Evolutionary conservation across 1,140 invertebrate species (phyloP).

Genomic region (Papilio xuthus): DNA sequence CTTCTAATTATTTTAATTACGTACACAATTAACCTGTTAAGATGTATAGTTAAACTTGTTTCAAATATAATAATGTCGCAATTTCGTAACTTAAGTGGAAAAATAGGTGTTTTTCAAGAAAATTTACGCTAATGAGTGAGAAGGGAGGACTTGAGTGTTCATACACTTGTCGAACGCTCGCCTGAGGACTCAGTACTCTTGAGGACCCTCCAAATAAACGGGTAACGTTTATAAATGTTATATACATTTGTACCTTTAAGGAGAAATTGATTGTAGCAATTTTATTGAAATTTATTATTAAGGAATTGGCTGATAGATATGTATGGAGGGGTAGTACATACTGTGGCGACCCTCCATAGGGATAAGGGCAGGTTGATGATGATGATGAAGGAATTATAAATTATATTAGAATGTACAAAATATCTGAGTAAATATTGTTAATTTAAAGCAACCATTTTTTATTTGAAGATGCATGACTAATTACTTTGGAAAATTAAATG

Average conservation of each 20-base stretch:
- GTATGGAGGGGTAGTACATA: too few relatives aligned
- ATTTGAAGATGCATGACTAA: too few relatives aligned
- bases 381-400: too few relatives aligned
- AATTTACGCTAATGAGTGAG: conserved; percentile 45
- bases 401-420: too few relatives aligned
- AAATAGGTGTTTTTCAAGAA: conserved; percentile 36
- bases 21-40: not conserved
- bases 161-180: conserved; percentile 46
- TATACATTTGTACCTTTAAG: not conserved
- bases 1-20: conserved; percentile 1
- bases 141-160: conserved; percentile 40
- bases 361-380: too few relatives aligned
- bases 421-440: too few relatives aligned
- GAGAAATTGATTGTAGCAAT: not conserved
- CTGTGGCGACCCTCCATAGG: too few relatives aligned
- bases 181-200: conserved; percentile 35
- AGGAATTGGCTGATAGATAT: too few relatives aligned
- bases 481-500: too few relatives aligned
- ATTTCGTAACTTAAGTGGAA: conserved; percentile 25
- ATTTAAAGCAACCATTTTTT: too few relatives aligned
- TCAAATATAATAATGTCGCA: conserved; percentile 7
- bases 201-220: conserved; percentile 54
- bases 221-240: conserved; percentile 36
- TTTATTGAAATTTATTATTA: not conserved
- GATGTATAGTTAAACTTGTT: not conserved